These are phyloP conservation scores for Quadroppia sp. DNA, from an alignment of 2,888 invertebrate genomes.

Conservation along the genomic window DNA sequence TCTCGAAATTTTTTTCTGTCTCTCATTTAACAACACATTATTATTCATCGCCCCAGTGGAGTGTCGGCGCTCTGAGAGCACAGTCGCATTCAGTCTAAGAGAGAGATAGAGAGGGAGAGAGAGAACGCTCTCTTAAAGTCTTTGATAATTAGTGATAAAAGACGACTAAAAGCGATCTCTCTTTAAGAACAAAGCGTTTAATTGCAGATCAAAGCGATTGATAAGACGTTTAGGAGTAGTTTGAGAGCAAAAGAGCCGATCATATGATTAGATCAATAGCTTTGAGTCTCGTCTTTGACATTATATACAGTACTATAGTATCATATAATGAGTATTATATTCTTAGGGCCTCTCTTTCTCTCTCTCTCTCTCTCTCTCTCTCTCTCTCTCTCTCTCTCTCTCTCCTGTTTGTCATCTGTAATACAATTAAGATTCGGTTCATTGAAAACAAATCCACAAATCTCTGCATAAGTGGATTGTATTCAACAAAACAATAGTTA, in stretches of 20 bases:
- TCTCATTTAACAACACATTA: conserved; percentile 1
- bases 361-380: too few relatives aligned
- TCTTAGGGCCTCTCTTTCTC: too few relatives aligned
- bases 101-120: too few relatives aligned
- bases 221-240: not conserved
- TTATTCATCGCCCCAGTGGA: not conserved
- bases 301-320: not conserved
- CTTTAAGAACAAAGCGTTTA: conserved; percentile 19
- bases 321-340: not conserved
- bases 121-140: not conserved
- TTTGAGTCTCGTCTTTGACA: too few relatives aligned
- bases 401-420: too few relatives aligned
- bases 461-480: too few relatives aligned
- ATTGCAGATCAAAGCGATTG: conserved; percentile 3
- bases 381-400: too few relatives aligned
- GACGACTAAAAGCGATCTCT: not conserved
- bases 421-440: too few relatives aligned
- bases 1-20: not conserved
- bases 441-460: too few relatives aligned
- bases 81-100: not conserved
- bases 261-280: conserved; percentile 17
- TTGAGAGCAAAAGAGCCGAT: not conserved
- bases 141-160: conserved; percentile 17
- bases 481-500: too few relatives aligned
- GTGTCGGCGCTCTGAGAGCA: not conserved